phyloP scores from a whole-genome alignment of 1,140 invertebrate genomes.

The Drosophila ohnishii region DNA sequence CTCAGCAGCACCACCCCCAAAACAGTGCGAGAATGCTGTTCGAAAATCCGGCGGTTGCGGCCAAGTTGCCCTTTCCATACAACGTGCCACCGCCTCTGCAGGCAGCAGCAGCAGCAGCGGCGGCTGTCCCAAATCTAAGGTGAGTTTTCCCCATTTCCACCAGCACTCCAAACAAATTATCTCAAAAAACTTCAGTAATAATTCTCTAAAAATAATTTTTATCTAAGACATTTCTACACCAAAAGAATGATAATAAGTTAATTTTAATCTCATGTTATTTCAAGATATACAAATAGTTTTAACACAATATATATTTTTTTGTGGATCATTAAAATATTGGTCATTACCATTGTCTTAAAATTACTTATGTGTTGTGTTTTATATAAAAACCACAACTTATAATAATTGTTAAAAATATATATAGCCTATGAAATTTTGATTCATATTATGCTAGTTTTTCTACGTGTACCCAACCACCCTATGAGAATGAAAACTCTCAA shows the following conservation, averaged over 20 bases:
- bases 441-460: not conserved
- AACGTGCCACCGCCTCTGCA: constrained; percentile 82
- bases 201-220: not conserved
- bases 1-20: constrained; percentile 48
- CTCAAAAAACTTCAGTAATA: not conserved
- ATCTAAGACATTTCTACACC: not conserved
- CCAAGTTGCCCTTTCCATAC: constrained; percentile 82
- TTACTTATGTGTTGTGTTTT: no score
- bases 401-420: not conserved
- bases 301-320: not conserved
- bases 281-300: not conserved
- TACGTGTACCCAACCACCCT: constrained; percentile 9
- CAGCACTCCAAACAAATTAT: not conserved
- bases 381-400: no score
- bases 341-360: no score
- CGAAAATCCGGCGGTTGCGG: constrained; percentile 83
- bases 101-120: constrained; percentile 80
- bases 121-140: constrained; percentile 83
- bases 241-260: not conserved
- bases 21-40: constrained; percentile 76
- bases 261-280: not conserved
- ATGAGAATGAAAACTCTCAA: constrained; percentile 30
- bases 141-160: constrained; percentile 47
- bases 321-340: not conserved
- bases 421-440: not conserved